Evolutionary conservation across 2,888 invertebrate species (phyloP).

Genomic region (Drosophila mimetica): DNA sequence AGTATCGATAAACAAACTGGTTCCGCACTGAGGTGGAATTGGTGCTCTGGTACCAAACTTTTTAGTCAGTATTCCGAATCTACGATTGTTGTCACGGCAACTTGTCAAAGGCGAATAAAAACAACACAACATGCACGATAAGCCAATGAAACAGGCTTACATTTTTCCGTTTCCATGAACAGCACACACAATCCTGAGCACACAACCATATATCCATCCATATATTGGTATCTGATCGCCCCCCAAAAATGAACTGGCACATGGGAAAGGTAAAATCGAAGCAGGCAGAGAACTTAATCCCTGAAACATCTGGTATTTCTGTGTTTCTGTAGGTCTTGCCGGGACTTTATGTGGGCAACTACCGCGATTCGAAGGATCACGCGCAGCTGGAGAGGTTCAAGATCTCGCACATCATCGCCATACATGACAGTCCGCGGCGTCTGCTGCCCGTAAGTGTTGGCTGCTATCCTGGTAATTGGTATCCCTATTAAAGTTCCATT

Average conservation of each 20-base stretch:
- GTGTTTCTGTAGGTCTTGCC: constrained; percentile 91
- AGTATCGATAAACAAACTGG: constrained; percentile 10
- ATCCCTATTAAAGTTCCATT: background rate
- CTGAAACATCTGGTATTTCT: constrained; percentile 6
- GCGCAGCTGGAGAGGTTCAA: constrained; percentile 94
- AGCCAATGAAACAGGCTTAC: constrained; percentile 17
- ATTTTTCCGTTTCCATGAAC: background rate
- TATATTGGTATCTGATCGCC: constrained; percentile 8
- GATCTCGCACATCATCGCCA: constrained; percentile 97
- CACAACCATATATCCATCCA: background rate
- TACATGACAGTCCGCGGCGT: constrained; percentile 96
- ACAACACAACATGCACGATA: constrained; percentile 28
- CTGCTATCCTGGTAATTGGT: background rate
- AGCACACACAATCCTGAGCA: constrained; percentile 3
- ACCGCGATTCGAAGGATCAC: constrained; percentile 96
- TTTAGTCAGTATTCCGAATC: constrained; percentile 6
- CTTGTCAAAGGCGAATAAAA: constrained; percentile 16
- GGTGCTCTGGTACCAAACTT: constrained; percentile 28
- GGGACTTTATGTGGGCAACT: constrained; percentile 97
- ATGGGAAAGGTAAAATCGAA: constrained; percentile 69
- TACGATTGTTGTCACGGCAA: constrained; percentile 55
- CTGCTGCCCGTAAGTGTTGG: constrained; percentile 89
- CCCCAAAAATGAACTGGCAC: constrained; percentile 72
- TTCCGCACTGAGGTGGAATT: background rate
- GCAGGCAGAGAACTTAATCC: background rate